Percentiles rank a stretch among this genome's conserved stretches.
Evolutionary conservation across 2,797 vertebrate species (phyloP).

Genomic region (Apodemus agrarius): DNA sequence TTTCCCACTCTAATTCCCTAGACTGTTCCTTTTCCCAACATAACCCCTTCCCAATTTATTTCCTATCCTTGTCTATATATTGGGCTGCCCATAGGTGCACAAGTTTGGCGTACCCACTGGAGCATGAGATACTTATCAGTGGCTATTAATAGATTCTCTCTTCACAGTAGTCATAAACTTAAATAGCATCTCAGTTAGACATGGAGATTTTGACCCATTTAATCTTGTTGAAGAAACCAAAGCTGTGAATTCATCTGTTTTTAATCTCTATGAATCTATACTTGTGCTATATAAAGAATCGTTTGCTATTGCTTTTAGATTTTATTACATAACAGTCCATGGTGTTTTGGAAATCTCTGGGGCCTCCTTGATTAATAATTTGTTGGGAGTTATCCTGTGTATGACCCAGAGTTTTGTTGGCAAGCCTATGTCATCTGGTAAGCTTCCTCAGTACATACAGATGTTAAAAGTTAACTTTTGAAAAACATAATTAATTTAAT

Average conservation of each 20-base stretch:
- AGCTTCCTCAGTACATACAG: background rate
- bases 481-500: background rate
- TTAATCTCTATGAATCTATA: background rate
- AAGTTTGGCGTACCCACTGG: background rate
- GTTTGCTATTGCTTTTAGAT: background rate
- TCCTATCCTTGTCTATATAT: background rate
- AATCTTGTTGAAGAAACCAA: background rate
- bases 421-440: background rate
- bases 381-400: background rate
- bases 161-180: background rate
- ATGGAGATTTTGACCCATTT: background rate
- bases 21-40: background rate
- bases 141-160: background rate
- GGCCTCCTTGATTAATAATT: background rate
- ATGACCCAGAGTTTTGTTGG: background rate
- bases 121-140: background rate
- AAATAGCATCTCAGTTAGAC: background rate
- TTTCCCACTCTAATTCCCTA: background rate
- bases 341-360: background rate
- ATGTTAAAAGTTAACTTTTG: background rate
- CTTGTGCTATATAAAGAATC: background rate
- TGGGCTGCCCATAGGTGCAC: background rate
- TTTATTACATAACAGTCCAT: background rate
- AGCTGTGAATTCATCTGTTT: background rate
- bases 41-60: background rate